Percentiles rank a stretch among this genome's conserved stretches.
These are phyloP conservation scores for Drosophila azteca DNA, from an alignment of 1,140 invertebrate genomes.

Conservation along the genomic window DNA sequence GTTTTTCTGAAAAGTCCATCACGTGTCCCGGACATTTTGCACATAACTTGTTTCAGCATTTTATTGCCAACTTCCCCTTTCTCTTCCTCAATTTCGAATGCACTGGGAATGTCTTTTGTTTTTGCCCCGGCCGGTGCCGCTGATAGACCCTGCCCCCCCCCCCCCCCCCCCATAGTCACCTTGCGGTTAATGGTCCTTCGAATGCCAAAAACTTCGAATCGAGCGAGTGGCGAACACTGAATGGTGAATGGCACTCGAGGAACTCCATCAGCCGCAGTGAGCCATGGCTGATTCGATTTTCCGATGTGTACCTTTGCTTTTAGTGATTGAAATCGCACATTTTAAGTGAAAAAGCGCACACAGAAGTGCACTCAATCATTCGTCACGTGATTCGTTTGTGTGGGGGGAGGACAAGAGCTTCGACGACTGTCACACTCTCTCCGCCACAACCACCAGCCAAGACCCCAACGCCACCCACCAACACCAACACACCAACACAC, in stretches of 20 bases:
- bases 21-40: slow-evolving; percentile 73
- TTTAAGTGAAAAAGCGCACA: slow-evolving; percentile 81
- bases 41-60: slow-evolving; percentile 79
- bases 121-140: slow-evolving; percentile 1
- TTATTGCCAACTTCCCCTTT: slow-evolving; percentile 72
- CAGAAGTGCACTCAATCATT: slow-evolving; percentile 80
- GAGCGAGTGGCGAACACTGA: neutral
- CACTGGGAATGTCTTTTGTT: slow-evolving; percentile 46
- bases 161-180: slow-evolving; percentile 22
- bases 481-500: too few relatives aligned
- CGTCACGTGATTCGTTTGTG: slow-evolving; percentile 66
- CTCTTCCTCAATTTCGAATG: slow-evolving; percentile 16
- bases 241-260: slow-evolving; percentile 15
- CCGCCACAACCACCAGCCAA: too few relatives aligned
- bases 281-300: slow-evolving; percentile 52
- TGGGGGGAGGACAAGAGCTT: neutral
- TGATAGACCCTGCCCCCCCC: neutral
- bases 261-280: slow-evolving; percentile 36
- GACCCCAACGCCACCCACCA: too few relatives aligned
- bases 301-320: slow-evolving; percentile 76
- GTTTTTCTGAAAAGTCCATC: slow-evolving; percentile 46
- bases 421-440: too few relatives aligned
- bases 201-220: slow-evolving; percentile 1
- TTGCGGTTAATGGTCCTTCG: slow-evolving; percentile 59
- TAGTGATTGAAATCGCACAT: slow-evolving; percentile 82